Percentiles rank a stretch among this genome's conserved stretches.
Conservation (phyloP, 1,140 invertebrate genomes). For the Hetaerina americana region DNA sequence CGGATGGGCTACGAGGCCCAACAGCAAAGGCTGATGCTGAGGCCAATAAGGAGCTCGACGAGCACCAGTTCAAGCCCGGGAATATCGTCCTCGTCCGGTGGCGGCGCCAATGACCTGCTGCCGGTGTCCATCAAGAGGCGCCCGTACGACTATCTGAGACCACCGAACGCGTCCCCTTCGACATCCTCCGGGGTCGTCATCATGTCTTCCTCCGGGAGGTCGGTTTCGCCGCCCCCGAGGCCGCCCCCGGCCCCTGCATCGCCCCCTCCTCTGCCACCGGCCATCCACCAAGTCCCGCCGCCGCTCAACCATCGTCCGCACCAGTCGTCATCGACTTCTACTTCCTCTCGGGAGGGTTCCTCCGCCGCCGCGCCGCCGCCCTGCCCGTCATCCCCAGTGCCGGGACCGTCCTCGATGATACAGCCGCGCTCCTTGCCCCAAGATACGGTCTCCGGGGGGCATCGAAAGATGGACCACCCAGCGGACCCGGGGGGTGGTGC, state of each 20-base stretch:
- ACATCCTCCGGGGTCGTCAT: not conserved
- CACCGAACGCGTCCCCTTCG: not conserved
- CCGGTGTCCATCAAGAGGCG: not conserved
- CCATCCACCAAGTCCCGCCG: not conserved
- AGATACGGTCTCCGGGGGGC: not conserved
- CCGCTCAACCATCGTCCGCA: too few relatives aligned
- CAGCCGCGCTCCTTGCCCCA: not conserved
- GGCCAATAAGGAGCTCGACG: slow-evolving; percentile 25
- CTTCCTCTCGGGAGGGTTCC: not conserved
- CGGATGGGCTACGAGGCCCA: slow-evolving; percentile 11
- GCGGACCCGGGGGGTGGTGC: slow-evolving; percentile 22
- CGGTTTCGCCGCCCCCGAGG: not conserved
- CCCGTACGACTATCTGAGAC: not conserved
- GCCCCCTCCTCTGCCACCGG: not conserved
- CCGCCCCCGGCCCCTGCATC: slow-evolving; percentile 1
- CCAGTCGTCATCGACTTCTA: too few relatives aligned
- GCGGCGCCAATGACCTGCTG: not conserved
- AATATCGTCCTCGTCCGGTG: not conserved
- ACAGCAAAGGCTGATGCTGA: slow-evolving; percentile 16
- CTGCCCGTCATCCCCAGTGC: slow-evolving; percentile 27
- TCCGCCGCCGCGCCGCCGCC: slow-evolving; percentile 15
- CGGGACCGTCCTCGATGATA: slow-evolving; percentile 29
- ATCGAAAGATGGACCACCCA: not conserved
- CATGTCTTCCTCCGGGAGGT: not conserved
- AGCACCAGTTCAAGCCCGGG: not conserved